Evolutionary conservation across 53 echinoderm and acorn worm genomes (phyloP).

Genomic region (Paelopatides confundens): DNA sequence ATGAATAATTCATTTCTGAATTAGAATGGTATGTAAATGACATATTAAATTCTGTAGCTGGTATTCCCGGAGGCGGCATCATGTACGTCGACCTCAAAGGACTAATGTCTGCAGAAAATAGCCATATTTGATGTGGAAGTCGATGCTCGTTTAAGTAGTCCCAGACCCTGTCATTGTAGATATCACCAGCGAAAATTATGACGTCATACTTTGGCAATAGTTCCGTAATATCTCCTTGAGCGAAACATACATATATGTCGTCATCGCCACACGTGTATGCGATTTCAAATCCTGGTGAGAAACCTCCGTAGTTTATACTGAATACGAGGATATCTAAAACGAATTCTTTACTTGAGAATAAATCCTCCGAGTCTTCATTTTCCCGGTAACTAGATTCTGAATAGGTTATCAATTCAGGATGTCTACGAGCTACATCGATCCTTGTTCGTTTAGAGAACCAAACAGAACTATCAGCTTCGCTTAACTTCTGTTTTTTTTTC

Average conservation of each 20-base stretch:
- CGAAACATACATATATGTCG: neutral
- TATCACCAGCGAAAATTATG: constrained; percentile 1
- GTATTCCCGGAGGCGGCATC: neutral
- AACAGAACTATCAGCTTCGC: neutral
- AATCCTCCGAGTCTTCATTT: too few species aligned
- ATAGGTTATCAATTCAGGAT: neutral
- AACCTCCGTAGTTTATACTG: neutral
- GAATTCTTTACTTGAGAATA: neutral
- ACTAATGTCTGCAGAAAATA: neutral
- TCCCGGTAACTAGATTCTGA: neutral
- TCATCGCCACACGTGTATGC: neutral
- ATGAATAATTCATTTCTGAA: constrained; percentile 8
- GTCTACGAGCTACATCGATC: neutral
- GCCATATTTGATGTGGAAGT: neutral
- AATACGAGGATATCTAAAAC: neutral
- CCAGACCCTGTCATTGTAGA: constrained; percentile 1
- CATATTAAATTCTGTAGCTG: neutral
- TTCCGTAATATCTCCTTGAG: neutral
- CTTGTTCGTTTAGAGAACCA: neutral
- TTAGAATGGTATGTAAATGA: constrained; percentile 5
- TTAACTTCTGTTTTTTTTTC: too few species aligned
- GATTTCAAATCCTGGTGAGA: neutral
- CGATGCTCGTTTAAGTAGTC: neutral
- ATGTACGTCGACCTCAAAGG: neutral
- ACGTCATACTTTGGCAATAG: neutral